phyloP scores from a whole-genome alignment of 2,113 vertebrate genomes.

The Carettochelys insculpta region DNA sequence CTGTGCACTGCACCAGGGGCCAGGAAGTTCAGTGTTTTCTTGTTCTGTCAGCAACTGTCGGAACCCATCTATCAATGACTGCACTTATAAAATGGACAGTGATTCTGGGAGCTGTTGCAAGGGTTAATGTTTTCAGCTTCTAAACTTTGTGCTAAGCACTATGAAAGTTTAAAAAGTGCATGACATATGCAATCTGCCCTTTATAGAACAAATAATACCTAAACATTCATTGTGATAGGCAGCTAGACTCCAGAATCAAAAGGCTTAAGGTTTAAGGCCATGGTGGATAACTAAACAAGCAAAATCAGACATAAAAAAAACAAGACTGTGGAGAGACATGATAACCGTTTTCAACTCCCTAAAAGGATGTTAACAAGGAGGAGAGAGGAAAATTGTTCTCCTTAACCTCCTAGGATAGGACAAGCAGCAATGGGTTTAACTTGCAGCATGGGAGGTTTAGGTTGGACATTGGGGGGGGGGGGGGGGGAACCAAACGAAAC shows the following conservation, averaged over 20 bases:
- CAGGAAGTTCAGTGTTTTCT: background rate
- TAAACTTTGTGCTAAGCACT: background rate
- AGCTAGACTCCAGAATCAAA: constrained; percentile 23
- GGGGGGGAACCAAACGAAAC: too few relatives aligned
- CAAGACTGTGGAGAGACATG: too few relatives aligned
- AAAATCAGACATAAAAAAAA: constrained; percentile 10
- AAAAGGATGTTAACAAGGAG: too few relatives aligned
- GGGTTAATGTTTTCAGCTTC: constrained; percentile 17
- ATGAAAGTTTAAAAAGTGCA: background rate
- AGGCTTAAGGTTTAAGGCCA: constrained; percentile 8
- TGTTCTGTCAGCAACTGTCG: too few relatives aligned
- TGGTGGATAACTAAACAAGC: constrained; percentile 7
- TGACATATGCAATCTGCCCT: constrained; percentile 1
- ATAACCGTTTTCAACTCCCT: too few relatives aligned
- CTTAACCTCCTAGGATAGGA: too few relatives aligned
- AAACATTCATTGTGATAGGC: constrained; percentile 24
- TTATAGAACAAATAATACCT: constrained; percentile 31
- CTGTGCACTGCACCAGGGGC: constrained; percentile 10
- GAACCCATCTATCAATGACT: too few relatives aligned
- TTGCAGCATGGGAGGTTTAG: too few relatives aligned
- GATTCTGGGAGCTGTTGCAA: background rate
- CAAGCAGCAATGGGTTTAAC: too few relatives aligned
- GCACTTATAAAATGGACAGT: background rate
- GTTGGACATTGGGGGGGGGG: too few relatives aligned
- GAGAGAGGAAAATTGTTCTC: too few relatives aligned